A percentile compares a stretch with the other conserved stretches of the same genome.
Conservation (phyloP, 2,888 invertebrate genomes). For the Dryobota labecula region DNA sequence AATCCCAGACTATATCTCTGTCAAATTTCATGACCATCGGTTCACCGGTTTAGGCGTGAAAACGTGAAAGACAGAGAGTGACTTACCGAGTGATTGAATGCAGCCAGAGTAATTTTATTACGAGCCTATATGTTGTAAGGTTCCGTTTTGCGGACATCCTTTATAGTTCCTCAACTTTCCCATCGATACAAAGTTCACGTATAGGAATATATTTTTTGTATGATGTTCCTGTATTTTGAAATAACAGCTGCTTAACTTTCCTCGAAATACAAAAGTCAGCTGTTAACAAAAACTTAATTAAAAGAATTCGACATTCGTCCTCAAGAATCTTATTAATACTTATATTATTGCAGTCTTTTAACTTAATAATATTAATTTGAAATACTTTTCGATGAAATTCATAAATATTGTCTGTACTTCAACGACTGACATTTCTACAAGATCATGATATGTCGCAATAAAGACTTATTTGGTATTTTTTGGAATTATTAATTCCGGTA, state of each 20-base stretch:
- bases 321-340: slow-evolving; percentile 26
- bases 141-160: no score
- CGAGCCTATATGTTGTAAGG: no score
- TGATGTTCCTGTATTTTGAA: slow-evolving; percentile 24
- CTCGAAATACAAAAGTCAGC: slow-evolving; percentile 43
- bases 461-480: slow-evolving; percentile 12
- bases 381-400: slow-evolving; percentile 16
- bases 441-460: slow-evolving; percentile 15
- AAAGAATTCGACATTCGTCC: slow-evolving; percentile 33
- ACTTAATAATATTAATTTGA: slow-evolving; percentile 7
- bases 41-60: no score
- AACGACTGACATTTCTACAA: slow-evolving; percentile 32
- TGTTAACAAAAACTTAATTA: slow-evolving; percentile 36
- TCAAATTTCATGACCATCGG: no score
- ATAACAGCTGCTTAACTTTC: slow-evolving; percentile 41
- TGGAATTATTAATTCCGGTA: not conserved
- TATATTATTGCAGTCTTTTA: slow-evolving; percentile 40
- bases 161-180: no score
- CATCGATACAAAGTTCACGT: slow-evolving; percentile 9
- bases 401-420: slow-evolving; percentile 15
- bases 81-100: no score
- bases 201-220: slow-evolving; percentile 6
- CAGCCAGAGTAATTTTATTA: no score
- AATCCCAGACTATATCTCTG: no score
- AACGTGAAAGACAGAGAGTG: no score